Evolutionary conservation across 53 echinoderm and acorn worm species (phyloP).

Genomic region (Paracentrotus lividus): DNA sequence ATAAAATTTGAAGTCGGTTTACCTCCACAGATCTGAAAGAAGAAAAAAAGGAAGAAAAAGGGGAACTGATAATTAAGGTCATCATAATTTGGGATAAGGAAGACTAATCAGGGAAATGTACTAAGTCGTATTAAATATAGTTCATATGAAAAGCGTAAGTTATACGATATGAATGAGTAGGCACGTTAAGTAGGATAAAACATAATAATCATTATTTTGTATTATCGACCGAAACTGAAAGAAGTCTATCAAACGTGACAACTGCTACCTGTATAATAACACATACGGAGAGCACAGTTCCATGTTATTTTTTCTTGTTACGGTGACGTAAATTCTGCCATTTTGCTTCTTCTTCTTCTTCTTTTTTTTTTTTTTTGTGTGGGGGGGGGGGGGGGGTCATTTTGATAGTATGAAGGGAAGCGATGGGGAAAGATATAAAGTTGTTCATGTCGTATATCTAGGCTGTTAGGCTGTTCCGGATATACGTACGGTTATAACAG

Average conservation of each 20-base stretch:
- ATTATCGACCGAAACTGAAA: background rate
- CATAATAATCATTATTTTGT: background rate
- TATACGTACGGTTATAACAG: no score
- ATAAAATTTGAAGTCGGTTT: background rate
- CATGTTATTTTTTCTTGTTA: no score
- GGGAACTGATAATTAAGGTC: background rate
- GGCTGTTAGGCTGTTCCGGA: no score
- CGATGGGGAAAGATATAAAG: no score
- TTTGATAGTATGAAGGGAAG: no score
- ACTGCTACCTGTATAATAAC: background rate
- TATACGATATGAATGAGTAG: background rate
- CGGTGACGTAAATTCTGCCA: no score
- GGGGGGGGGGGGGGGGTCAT: no score
- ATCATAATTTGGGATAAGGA: background rate
- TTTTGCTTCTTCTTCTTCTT: no score
- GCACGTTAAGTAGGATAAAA: background rate
- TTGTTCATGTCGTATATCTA: no score
- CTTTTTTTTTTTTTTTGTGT: no score
- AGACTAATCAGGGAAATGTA: background rate
- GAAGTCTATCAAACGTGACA: background rate
- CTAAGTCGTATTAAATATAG: no score
- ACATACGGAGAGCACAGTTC: no score
- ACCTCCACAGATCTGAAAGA: background rate
- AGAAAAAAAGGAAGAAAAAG: background rate
- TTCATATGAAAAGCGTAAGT: background rate